Conservation (phyloP, 2,113 vertebrate species). For the Heloderma charlesbogerti region DNA sequence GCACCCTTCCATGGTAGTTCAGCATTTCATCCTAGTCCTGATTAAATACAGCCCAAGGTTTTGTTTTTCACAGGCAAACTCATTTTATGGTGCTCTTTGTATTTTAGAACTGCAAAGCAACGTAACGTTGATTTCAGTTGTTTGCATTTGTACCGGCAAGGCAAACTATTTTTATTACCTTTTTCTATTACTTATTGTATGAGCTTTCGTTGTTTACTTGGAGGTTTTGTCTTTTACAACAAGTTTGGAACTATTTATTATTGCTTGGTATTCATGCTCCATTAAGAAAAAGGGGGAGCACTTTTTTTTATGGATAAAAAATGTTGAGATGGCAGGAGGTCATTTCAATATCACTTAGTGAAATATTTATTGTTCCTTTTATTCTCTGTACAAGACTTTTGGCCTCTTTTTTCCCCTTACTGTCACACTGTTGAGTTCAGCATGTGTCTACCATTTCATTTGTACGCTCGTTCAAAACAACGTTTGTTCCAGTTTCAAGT, state of each 20-base stretch:
- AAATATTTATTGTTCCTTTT: constrained; percentile 91
- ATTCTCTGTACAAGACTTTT: constrained; percentile 87
- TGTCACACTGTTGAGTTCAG: constrained; percentile 88
- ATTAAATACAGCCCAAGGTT: constrained; percentile 74
- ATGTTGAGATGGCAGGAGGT: constrained; percentile 86
- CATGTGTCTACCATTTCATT: constrained; percentile 90
- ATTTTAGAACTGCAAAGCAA: constrained; percentile 83
- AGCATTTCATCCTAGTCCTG: constrained; percentile 77
- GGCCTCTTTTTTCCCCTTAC: constrained; percentile 81
- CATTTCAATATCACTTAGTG: constrained; percentile 87
- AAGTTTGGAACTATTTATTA: constrained; percentile 92
- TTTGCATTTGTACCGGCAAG: constrained; percentile 88
- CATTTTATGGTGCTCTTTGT: constrained; percentile 85
- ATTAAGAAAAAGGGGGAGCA: constrained; percentile 77
- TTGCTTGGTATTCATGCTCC: constrained; percentile 87
- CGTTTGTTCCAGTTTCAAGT: constrained; percentile 90
- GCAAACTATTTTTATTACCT: constrained; percentile 90
- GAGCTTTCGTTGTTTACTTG: constrained; percentile 89
- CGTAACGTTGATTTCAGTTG: constrained; percentile 80
- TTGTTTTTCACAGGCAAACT: constrained; percentile 77
- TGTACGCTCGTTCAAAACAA: constrained; percentile 89
- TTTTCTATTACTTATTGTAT: constrained; percentile 89
- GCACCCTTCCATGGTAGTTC: constrained; percentile 3
- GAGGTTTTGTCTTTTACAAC: constrained; percentile 89
- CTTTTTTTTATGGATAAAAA: constrained; percentile 84